Evolutionary conservation across 2,113 vertebrate genomes (phyloP), one percentile per base, ranked within the genome.

Genomic region (Ploceus nigricollis): DNA sequence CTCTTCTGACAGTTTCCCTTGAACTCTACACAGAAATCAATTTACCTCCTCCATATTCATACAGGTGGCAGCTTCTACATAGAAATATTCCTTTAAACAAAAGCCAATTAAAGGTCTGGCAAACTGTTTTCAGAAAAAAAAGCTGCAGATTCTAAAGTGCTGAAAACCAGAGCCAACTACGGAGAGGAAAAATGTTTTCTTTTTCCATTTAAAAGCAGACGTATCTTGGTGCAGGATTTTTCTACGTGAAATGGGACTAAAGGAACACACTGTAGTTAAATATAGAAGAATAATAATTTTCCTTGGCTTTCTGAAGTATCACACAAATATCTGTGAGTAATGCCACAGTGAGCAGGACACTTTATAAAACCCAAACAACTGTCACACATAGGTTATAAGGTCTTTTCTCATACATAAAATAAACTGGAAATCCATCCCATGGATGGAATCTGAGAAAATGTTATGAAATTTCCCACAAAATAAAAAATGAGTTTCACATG

Each of bases 351-450:
- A 97, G 69, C 92, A 98, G 84, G 91, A 92, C 93, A 97, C 97
- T 98, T 98, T 97, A 98, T 98, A 98, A 98, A 98, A 96, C 63
- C 90, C 82, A 96, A 97, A 94, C 96, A 97, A 97, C 97, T 98
- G 98, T 97, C 98, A 98, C 91, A 96, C 53, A 50, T 66, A 87
- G 97, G 98, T 98, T 98, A 98, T 95, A 97, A 98, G 98, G 98
- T 98, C 96, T 96, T 98, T 98, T 98, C 97, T 98, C 97, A 97
- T 86, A 97, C 39, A 23, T 77, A 97, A 97, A 96, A 97, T 97
- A 98, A 98, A 97, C 95, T 96, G 94, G 93, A 97, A 98, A 97
- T 96, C 96, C 65, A 97, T 97, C 72, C 78, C 76, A 94, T 95
- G 87, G 80, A 97, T 94, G 81, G 82, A 96, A 96, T 96, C 94